Evolutionary conservation across 1,140 invertebrate genomes (phyloP).

Genomic region (Hypothenemus hampei): DNA sequence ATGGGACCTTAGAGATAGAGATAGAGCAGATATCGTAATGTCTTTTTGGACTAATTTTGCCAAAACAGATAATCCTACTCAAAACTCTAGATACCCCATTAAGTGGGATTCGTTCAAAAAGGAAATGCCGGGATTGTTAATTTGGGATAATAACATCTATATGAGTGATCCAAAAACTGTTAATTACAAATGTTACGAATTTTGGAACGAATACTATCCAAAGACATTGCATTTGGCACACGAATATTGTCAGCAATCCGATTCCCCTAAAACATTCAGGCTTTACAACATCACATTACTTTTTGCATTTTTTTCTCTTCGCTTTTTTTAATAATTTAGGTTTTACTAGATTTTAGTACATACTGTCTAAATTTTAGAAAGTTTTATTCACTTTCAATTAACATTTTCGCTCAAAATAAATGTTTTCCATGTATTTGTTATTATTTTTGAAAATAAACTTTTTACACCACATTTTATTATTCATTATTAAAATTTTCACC

Average conservation of each 20-base stretch:
- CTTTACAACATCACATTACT: too few relatives aligned
- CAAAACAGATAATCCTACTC: conserved; percentile 63
- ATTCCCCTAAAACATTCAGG: too few relatives aligned
- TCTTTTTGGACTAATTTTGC: conserved; percentile 70
- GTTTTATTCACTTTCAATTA: too few relatives aligned
- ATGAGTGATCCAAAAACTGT: conserved; percentile 60
- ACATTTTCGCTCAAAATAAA: too few relatives aligned
- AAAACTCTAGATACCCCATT: conserved; percentile 55
- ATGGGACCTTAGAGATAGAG: conserved; percentile 71
- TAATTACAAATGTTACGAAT: conserved; percentile 69
- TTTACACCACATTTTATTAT: too few relatives aligned
- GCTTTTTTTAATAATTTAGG: too few relatives aligned
- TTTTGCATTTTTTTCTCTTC: too few relatives aligned
- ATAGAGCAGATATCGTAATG: conserved; percentile 70
- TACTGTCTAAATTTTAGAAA: too few relatives aligned
- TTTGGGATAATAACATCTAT: conserved; percentile 68
- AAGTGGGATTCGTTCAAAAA: conserved; percentile 66
- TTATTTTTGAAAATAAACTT: too few relatives aligned
- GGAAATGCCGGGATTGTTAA: conserved; percentile 57
- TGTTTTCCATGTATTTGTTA: too few relatives aligned
- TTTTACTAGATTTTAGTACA: too few relatives aligned
- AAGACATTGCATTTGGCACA: conserved; percentile 62
- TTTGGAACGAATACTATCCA: conserved; percentile 79
- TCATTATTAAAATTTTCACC: too few relatives aligned
- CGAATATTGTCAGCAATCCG: conserved; percentile 61